Base-by-base conservation (phyloP, 2,888 invertebrate species). In the Microctonus brassicae region DNA sequence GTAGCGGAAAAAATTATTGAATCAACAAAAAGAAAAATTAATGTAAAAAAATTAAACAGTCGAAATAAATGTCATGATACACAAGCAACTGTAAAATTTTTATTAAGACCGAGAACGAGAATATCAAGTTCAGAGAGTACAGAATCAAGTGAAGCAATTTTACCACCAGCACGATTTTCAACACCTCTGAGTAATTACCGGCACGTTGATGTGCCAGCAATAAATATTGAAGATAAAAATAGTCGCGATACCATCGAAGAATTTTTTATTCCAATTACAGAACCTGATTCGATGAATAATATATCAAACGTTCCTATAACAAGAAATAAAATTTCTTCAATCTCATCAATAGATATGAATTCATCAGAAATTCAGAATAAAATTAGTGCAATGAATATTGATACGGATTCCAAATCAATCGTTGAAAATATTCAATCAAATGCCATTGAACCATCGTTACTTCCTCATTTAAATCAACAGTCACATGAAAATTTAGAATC, bases 151-250 rank as follows among this genome's bases (percentile, higher is more conserved):
- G 47, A 58, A 34, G 62, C 42, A 9, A 36, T 65, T 20, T 10
- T 57, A 7, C 34, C 62, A 36, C 74, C 64, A 39, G 70, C 69
- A 10, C 72, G 72, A 62, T 76, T 73, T 69, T 77, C 77, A 17
- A 77, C 77, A 9, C 77, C 76, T 20, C 62, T 77, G 65, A 74
- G 72, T n/a, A 73, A 74, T 39, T 62, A 64, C 58, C 39, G 57
- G 22, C 68, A 60, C 2, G 69, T 73, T 2, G 68, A 52, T n/a
- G 10, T n/a, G 2, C 24, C 24, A 39, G 17, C 5, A 2, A n/a
- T 10, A 13, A 66, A 66, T 39, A 26, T 36, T 39, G 63, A 63
- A 9, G 3, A 6, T 22, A 60, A 47, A 20, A 34, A 22, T 36
- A 65, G 24, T 55, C 13, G 5, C 13, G 36, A 53, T 34, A 24